Evolutionary conservation across 2,113 vertebrate species (phyloP), one percentile per base, ranked within the genome.

Genomic region (Thermophis baileyi): DNA sequence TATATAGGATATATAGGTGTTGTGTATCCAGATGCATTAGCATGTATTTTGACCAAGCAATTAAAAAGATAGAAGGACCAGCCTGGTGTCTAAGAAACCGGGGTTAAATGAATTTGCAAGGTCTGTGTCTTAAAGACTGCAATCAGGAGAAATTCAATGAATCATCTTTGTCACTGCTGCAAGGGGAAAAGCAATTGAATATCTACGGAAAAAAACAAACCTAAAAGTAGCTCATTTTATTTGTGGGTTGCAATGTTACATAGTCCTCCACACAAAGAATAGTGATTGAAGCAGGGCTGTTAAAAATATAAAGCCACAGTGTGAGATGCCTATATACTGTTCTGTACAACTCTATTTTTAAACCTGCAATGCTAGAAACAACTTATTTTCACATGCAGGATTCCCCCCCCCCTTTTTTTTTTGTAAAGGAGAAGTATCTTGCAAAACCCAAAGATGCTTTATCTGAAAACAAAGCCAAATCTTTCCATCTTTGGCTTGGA

Each of bases 381-480:
- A 40, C 35, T 81, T 40, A 81, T 81, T 40, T 40, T 40, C 69
- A 81, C 35, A 40, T 8, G 69, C 35, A 40, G 18, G 6, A 20
- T 81, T 40, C 0, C 3, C 24, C 24, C 24, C 7, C 2, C 4
- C 0, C 3, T 57, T n/a, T n/a, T n/a, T n/a, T 57, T 60, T n/a
- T 27, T 69, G 63, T 81, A 81, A 81, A 81, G 69, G 69, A 40
- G 16, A 81, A 81, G 7, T 81, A 81, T 40, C 35, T 81, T 81
- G 63, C 63, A 74, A 74, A 74, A 74, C 14, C n/a, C 30, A n/a
- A 35, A 69, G 63, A 69, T 69, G 30, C 30, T 69, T 69, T 16
- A 16, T 35, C 30, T 74, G 63, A 74, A 35, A 74, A 35, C n/a
- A 18, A 35, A 74, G 6, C n/a, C 63, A 35, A 74, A 74, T 35